A percentile compares a stretch with the other conserved stretches of the same genome.
These are phyloP conservation scores for Harmothoe impar DNA, from an alignment of 2,888 invertebrate species.

Conservation along the genomic window DNA sequence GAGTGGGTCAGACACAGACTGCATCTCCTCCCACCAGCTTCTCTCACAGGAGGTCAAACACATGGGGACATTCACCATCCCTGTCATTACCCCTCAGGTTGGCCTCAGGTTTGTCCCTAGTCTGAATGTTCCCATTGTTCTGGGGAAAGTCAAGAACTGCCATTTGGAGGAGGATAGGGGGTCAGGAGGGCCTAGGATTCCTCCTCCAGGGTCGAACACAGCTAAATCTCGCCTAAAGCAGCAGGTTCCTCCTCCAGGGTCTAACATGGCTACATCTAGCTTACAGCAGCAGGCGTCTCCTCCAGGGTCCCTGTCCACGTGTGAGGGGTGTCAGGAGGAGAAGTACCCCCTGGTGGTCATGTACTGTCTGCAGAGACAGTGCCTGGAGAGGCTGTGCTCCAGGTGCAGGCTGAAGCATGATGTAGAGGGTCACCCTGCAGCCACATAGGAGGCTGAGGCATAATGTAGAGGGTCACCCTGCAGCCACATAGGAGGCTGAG, in stretches of 20 bases:
- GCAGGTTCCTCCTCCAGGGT: background rate
- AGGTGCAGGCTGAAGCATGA: background rate
- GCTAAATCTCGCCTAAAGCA: background rate
- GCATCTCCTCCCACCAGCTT: background rate
- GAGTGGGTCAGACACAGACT: background rate
- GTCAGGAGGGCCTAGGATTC: no score
- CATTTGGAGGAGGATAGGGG: no score
- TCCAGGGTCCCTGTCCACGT: background rate
- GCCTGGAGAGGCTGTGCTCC: background rate
- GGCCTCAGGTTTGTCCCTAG: background rate
- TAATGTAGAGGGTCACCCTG: no score
- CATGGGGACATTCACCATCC: background rate
- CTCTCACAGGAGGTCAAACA: background rate
- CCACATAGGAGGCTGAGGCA: background rate
- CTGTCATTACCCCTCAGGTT: background rate
- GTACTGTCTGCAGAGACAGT: background rate
- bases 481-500: no score
- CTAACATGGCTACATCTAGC: background rate
- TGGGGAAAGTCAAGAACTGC: background rate
- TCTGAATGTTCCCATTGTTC: background rate
- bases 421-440: background rate
- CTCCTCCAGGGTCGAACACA: no score
- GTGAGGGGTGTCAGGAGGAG: background rate
- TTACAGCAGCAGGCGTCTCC: background rate
- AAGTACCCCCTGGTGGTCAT: background rate